These are phyloP conservation scores for Rhabditoides inermis DNA, from an alignment of 2,888 invertebrate genomes.

Conservation along the genomic window DNA sequence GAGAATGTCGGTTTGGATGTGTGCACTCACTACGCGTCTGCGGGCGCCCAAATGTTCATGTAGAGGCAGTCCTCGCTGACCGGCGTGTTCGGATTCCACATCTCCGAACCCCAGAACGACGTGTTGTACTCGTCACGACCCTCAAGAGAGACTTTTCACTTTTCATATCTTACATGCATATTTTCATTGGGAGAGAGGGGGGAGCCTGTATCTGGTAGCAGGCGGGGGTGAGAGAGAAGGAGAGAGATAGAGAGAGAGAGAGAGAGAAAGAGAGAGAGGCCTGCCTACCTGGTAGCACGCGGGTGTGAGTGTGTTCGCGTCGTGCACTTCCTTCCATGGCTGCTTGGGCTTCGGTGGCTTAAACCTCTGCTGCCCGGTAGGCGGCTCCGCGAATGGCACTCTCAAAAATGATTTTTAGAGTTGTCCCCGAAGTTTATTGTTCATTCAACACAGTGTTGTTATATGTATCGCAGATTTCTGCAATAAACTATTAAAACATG, in stretches of 20 bases:
- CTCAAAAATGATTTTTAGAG: constrained; percentile 6
- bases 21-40: constrained; percentile 29
- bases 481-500: too few relatives aligned
- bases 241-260: not conserved
- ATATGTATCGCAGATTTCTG: too few relatives aligned
- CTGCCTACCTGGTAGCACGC: constrained; percentile 37
- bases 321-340: constrained; percentile 36
- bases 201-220: not conserved
- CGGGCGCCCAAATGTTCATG: constrained; percentile 79
- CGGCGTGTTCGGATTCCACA: constrained; percentile 91
- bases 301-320: constrained; percentile 25
- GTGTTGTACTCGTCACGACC: constrained; percentile 31
- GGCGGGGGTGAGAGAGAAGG: not conserved
- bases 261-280: not conserved
- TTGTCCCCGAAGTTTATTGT: not conserved
- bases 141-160: constrained; percentile 2
- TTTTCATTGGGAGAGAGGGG: too few relatives aligned
- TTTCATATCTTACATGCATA: too few relatives aligned
- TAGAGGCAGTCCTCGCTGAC: constrained; percentile 88
- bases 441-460: too few relatives aligned
- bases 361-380: constrained; percentile 34
- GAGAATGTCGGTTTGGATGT: too few relatives aligned
- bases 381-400: constrained; percentile 47
- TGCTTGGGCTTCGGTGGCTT: constrained; percentile 33
- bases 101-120: constrained; percentile 65